Base-by-base conservation (phyloP, 2,113 vertebrate genomes). In the Coreoperca whiteheadi region DNA sequence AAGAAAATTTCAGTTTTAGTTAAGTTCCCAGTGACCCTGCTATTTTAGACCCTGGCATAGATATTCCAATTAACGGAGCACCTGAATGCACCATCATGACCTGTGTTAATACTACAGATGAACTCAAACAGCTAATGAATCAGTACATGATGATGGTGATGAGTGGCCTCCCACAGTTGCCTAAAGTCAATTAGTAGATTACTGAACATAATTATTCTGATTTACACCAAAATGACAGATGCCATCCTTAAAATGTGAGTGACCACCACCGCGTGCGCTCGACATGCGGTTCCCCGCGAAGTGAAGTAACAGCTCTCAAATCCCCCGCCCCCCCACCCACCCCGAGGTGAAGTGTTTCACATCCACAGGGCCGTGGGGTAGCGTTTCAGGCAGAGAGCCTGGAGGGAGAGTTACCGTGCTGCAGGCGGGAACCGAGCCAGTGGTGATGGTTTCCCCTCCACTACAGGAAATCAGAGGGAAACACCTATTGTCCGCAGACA, bases 381-480 rank as follows among this genome's bases (percentile, higher is more conserved):
- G 77, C 76, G 67, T 67, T 85, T 88, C 32, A 76, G 88, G 90
- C 91, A 60, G 8, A 3, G 9, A 65, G 90, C 93, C 93, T 93
- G 67, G 39, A 60, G 64, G 81, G 85, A 89, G 63, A 82, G 82
- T 68, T 56, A 41, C 53, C 59, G 56, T 51, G 81, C 77, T 87
- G 76, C 70, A 72, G 79, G 80, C 75, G 83, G 84, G 76, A 90
- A 82, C 79, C 48, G 18, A 67, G 82, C 73, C 81, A 83, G 77
- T 82, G 82, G 81, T 84, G 72, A 82, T 81, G 82, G 82, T 81
- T 92, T 88, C 83, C 88, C 89, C 77, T 93, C 91, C 84, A 91
- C 92, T 92, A 91, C 91, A 88, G 93, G 89, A 93, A 93, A 86
- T 75, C 67, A 66, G 75, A 73, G 78, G 92, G 87, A 94, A 93